Conservation (phyloP, 2,797 vertebrate species). For the Acomys russatus region DNA sequence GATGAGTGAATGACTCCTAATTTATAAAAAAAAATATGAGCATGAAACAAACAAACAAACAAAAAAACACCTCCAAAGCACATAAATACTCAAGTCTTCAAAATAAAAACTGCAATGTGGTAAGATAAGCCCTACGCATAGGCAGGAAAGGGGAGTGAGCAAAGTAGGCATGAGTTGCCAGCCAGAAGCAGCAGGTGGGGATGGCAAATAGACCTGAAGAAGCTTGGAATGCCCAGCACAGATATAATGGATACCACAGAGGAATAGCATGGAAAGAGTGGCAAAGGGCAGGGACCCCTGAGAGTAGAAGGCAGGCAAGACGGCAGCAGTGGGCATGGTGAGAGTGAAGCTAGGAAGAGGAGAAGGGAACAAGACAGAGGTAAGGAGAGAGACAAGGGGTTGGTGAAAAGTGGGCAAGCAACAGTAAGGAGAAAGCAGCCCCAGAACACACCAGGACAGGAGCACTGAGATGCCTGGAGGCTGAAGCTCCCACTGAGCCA, state of each 20-base stretch:
- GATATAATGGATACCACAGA: neutral
- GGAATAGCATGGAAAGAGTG: neutral
- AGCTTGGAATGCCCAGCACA: neutral
- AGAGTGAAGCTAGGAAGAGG: neutral
- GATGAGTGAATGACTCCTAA: constrained; percentile 42
- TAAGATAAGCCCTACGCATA: constrained; percentile 24
- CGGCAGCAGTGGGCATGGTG: neutral
- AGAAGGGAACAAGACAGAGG: neutral
- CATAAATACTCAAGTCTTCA: constrained; percentile 32
- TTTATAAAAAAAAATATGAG: constrained; percentile 50
- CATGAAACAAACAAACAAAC: neutral
- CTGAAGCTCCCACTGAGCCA: neutral
- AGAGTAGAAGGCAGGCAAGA: neutral
- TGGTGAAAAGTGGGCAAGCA: neutral
- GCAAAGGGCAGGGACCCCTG: neutral
- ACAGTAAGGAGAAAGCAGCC: neutral
- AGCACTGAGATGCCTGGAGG: neutral
- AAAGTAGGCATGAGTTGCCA: neutral
- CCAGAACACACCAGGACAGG: neutral
- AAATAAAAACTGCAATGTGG: constrained; percentile 39
- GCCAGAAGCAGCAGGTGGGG: neutral
- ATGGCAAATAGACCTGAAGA: too few relatives aligned
- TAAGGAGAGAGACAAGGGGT: neutral
- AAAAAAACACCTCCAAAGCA: neutral
- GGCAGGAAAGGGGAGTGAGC: neutral